Percentiles rank a stretch among this genome's conserved stretches.
Evolutionary conservation across 2,888 invertebrate genomes (phyloP).

Genomic region (Heterodera filipjevi): DNA sequence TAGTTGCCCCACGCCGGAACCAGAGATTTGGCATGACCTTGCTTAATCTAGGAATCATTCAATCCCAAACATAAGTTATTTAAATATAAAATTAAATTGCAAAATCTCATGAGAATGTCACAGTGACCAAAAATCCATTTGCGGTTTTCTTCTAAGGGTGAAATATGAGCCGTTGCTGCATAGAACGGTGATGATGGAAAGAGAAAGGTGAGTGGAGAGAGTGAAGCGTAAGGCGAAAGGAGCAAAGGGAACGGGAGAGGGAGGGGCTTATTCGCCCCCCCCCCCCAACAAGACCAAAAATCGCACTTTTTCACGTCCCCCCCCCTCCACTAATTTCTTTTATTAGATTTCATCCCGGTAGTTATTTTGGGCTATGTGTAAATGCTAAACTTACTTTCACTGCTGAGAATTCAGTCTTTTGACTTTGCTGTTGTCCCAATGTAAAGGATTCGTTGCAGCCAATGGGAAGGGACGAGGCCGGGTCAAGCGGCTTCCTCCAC

Average conservation of each 20-base stretch:
- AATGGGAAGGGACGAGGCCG: background rate
- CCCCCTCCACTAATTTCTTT: background rate
- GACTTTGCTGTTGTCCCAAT: background rate
- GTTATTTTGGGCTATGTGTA: background rate
- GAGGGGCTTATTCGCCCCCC: background rate
- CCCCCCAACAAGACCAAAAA: background rate
- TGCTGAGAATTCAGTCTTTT: background rate
- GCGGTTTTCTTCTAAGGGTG: background rate
- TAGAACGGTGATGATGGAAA: background rate
- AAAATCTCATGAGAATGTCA: background rate
- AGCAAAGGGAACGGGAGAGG: background rate
- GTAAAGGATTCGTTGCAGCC: background rate
- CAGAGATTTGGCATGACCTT: too few relatives aligned
- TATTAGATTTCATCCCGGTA: background rate
- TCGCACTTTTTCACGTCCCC: background rate
- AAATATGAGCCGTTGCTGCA: constrained; percentile 1
- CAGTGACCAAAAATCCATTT: constrained; percentile 7
- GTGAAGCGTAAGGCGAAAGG: background rate
- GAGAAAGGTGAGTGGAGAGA: background rate
- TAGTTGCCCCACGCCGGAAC: too few relatives aligned
- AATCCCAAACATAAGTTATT: background rate
- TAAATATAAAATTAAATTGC: background rate
- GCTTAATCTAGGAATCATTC: background rate
- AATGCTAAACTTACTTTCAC: background rate
- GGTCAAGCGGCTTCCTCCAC: background rate